A percentile compares a stretch with the other conserved stretches of the same genome.
phyloP scores from a whole-genome alignment of 2,113 vertebrate species.

The Carettochelys insculpta region DNA sequence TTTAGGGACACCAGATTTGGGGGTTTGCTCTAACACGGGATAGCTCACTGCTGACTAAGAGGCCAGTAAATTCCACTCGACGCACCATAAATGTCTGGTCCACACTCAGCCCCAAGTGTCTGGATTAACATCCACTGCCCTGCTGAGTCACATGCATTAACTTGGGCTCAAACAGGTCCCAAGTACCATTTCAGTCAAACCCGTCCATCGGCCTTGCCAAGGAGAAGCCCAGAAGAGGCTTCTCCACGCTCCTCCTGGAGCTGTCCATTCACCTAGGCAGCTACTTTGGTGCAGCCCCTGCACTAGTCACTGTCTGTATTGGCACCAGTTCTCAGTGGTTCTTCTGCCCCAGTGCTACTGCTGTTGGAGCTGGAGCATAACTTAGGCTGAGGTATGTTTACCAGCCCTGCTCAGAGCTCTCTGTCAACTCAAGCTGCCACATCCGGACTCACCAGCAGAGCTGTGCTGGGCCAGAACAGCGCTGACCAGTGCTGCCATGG shows the following conservation, averaged over 20 bases:
- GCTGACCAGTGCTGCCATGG: background rate
- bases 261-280: background rate
- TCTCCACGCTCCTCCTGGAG: background rate
- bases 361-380: fast-evolving
- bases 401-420: background rate
- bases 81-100: background rate
- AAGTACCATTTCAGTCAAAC: background rate
- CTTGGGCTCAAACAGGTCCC: background rate
- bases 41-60: background rate
- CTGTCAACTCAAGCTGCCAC: background rate
- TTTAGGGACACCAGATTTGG: background rate
- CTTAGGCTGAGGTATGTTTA: fast-evolving
- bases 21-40: background rate
- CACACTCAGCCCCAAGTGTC: background rate
- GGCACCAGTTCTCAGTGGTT: fast-evolving
- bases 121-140: background rate
- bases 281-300: background rate
- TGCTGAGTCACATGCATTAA: background rate
- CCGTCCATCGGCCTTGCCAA: fast-evolving
- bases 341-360: background rate
- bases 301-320: background rate
- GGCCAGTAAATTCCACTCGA: background rate
- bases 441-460: background rate
- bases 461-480: fast-evolving
- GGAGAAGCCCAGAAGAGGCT: background rate